Percentiles rank a stretch among this genome's conserved stretches.
phyloP scores from a whole-genome alignment of 2,888 invertebrate genomes.

The Drosophila melanocephala region DNA sequence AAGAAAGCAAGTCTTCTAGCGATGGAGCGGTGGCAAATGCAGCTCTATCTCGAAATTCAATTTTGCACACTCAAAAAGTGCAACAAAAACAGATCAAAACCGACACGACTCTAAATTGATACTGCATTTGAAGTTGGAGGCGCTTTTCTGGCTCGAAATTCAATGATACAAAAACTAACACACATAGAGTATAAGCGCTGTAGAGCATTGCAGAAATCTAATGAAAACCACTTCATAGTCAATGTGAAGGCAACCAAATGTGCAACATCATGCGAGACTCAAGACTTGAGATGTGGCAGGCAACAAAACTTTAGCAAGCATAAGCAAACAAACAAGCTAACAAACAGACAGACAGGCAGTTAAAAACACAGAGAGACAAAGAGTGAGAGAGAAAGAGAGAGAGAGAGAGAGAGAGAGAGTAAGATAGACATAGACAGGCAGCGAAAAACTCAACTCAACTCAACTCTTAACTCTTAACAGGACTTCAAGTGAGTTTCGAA shows the following conservation, averaged over 20 bases:
- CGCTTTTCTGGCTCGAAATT: neutral
- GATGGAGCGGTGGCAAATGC: neutral
- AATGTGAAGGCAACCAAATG: constrained; percentile 54
- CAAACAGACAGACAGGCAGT: constrained; percentile 23
- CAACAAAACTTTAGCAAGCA: constrained; percentile 56
- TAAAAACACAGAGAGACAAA: constrained; percentile 8
- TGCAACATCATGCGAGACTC: constrained; percentile 58
- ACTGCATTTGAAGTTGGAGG: neutral
- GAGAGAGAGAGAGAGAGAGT: constrained; percentile 4
- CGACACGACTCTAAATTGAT: accelerated
- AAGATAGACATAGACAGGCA: constrained; percentile 16
- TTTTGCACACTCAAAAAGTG: neutral
- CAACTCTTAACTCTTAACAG: constrained; percentile 52
- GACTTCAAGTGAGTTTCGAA: constrained; percentile 77
- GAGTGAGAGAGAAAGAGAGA: neutral
- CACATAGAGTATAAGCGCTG: constrained; percentile 19
- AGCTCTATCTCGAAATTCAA: neutral
- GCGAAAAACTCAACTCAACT: constrained; percentile 51
- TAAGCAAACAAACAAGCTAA: constrained; percentile 55
- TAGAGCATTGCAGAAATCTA: constrained; percentile 63
- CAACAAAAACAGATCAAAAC: neutral
- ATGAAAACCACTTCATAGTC: constrained; percentile 66
- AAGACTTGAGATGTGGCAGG: constrained; percentile 36
- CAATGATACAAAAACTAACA: neutral
- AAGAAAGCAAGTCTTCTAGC: neutral